Percentiles rank a stretch among this genome's conserved stretches.
Conservation (phyloP, 2,888 invertebrate species). For the Tuta absoluta region DNA sequence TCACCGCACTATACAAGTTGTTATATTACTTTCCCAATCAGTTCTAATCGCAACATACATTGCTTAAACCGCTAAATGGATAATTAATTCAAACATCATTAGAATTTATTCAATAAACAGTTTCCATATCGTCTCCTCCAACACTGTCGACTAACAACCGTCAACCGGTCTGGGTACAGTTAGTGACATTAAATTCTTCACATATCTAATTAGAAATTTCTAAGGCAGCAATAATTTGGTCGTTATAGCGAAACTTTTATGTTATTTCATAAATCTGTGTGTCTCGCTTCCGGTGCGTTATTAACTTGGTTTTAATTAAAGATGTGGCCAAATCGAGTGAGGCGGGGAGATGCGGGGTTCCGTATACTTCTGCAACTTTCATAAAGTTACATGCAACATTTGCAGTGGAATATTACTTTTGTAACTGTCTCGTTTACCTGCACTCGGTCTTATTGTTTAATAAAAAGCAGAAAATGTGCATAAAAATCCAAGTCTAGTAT, state of each 20-base stretch:
- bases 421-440: not conserved
- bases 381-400: not conserved
- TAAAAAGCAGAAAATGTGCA: no score
- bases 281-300: constrained; percentile 64
- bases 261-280: constrained; percentile 60
- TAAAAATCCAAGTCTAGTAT: no score
- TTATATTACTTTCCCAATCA: constrained; percentile 27
- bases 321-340: constrained; percentile 27
- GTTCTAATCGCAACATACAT: constrained; percentile 28
- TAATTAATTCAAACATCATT: constrained; percentile 29
- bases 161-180: constrained; percentile 34
- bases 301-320: constrained; percentile 51
- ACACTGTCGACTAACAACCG: no score
- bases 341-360: constrained; percentile 2
- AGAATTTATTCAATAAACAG: constrained; percentile 27
- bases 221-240: constrained; percentile 34
- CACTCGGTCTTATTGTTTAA: no score
- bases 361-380: constrained; percentile 6
- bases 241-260: constrained; percentile 52
- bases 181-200: constrained; percentile 37
- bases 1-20: not conserved
- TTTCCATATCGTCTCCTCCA: constrained; percentile 13
- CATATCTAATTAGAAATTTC: constrained; percentile 46
- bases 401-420: not conserved
- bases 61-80: constrained; percentile 25